Percentiles rank a stretch among this genome's conserved stretches.
Conservation (phyloP, 1,140 invertebrate genomes). For the Tribolium madens region DNA sequence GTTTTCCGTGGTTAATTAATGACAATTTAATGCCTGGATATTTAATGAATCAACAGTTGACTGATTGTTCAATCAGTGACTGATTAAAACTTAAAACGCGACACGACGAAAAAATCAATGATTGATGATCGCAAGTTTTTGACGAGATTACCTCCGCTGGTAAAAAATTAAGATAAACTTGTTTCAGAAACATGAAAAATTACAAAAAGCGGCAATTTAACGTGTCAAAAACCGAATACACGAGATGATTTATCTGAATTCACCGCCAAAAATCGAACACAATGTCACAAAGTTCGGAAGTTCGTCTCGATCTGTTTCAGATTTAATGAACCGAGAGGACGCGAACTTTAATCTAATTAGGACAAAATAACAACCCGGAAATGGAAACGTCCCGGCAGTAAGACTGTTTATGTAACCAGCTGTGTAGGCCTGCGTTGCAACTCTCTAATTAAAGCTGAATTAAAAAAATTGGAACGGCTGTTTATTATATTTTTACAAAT, state of each 20-base stretch:
- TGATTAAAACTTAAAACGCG: not conserved
- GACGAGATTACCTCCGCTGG: not conserved
- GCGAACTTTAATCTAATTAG: conserved; percentile 20
- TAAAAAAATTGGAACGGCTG: not conserved
- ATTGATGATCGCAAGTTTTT: conserved; percentile 14
- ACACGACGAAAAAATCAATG: not conserved
- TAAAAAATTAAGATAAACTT: conserved; percentile 33
- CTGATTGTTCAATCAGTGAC: conserved; percentile 8
- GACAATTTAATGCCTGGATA: conserved; percentile 5
- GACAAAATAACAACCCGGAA: not conserved
- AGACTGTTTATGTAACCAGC: not conserved
- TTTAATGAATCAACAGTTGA: conserved; percentile 35
- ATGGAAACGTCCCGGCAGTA: too few relatives aligned
- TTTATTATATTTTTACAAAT: not conserved
- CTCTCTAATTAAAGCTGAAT: not conserved
- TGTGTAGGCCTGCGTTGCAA: not conserved
- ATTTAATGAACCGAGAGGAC: conserved; percentile 12
- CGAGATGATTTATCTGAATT: conserved; percentile 19
- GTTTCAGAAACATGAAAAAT: conserved; percentile 15
- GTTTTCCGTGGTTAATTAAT: conserved; percentile 22
- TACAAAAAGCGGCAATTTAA: conserved; percentile 26
- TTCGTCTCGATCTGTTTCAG: conserved; percentile 13
- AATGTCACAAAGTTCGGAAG: conserved; percentile 15
- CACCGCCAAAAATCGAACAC: conserved; percentile 3
- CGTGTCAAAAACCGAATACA: conserved; percentile 20